These are phyloP conservation scores for Psilopogon haemacephalus DNA, from an alignment of 2,113 vertebrate genomes.

Conservation along the genomic window DNA sequence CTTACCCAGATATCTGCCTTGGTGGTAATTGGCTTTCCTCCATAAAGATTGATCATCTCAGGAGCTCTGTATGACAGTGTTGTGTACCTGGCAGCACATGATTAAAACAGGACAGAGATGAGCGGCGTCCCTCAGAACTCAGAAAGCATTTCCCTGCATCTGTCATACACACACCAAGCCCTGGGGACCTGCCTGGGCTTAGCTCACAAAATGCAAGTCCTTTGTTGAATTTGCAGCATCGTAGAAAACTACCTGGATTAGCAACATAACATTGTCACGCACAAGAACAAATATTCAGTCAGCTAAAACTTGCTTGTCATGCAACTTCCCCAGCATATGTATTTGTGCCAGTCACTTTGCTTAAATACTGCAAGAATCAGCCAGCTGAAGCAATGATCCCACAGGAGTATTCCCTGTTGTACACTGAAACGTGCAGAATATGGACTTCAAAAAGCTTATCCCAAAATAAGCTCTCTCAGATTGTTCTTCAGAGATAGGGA, in stretches of 20 bases:
- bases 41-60: conserved; percentile 98
- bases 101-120: background rate
- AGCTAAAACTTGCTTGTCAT: background rate
- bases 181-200: rapidly evolving
- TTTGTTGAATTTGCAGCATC: background rate
- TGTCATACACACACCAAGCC: rapidly evolving
- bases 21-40: conserved; percentile 94
- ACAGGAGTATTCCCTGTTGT: rapidly evolving
- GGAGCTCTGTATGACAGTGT: conserved; percentile 96
- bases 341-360: background rate
- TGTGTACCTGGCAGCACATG: conserved; percentile 84
- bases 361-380: background rate
- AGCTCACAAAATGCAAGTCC: rapidly evolving
- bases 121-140: rapidly evolving
- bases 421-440: rapidly evolving
- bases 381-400: rapidly evolving
- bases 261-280: background rate
- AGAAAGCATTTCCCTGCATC: rapidly evolving
- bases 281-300: background rate
- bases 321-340: background rate
- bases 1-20: conserved; percentile 99
- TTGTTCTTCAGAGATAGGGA: background rate
- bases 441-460: background rate
- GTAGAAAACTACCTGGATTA: background rate
- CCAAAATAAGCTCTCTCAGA: background rate